Base-by-base conservation (phyloP, 2,797 vertebrate species). In the Simalia tracyae region DNA sequence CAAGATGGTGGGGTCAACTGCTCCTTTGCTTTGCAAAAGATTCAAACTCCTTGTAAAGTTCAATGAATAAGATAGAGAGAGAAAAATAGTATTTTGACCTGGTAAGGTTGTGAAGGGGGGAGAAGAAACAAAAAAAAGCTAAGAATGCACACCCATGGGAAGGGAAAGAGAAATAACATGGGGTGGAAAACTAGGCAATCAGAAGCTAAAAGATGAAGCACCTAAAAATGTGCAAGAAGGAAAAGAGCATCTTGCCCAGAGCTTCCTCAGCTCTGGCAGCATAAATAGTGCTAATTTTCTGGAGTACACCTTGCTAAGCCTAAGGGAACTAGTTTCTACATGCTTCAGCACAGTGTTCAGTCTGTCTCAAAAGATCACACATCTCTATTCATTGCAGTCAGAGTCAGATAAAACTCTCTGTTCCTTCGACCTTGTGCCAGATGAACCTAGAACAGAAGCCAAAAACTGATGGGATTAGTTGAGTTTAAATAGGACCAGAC, bases 401-500 rank as follows among this genome's bases (percentile, higher is more conserved):
- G 28, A 9, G 4, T 92, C 90, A 7, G 72, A 76, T 28, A 68
- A 84, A 31, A 46, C 31, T 86, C 88, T 88, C 84, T 54, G 24
- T 84, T 87, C 36, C 56, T 2, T 76, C 0, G 1, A 50, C 84
- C 8, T 0, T 81, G 91, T 88, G 88, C 85, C 92, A 94, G n/a
- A 1, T 57, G 88, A 92, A 94, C 92, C 93, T 60, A 94, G 91
- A 94, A 84, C 5, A 92, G 64, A 92, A 94, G 91, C 93, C 94
- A 95, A 95, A 95, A 60, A 0, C 22, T 92, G 84, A 81, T 87
- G 19, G 66, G 91, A 95, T 90, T 92, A 95, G 89, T 92, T 91
- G 84, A 57, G 91, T 91, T 76, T 92, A 93, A 89, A 87, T 0
- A 63, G 0, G 0, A 91, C 93, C 93, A 15, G 87, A 0, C 93